Evolutionary conservation across 2,797 vertebrate genomes (phyloP).

Genomic region (Strix occidentalis): DNA sequence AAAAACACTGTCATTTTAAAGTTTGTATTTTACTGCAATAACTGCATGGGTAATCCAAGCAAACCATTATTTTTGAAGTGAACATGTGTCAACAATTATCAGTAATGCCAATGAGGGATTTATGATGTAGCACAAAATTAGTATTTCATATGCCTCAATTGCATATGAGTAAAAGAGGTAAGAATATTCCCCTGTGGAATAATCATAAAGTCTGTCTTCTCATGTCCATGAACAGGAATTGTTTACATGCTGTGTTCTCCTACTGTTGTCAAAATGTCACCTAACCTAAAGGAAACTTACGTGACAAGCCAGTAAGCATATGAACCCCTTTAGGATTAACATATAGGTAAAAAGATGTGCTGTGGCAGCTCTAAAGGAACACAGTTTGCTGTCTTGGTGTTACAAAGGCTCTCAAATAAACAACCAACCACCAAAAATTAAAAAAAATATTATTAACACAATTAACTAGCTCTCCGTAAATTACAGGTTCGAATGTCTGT

Average conservation of each 20-base stretch:
- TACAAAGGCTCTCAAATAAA: too few relatives aligned
- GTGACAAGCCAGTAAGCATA: neutral
- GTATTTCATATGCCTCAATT: neutral
- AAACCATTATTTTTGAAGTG: neutral
- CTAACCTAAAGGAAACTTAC: neutral
- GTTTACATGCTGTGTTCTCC: neutral
- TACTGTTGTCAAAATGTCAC: neutral
- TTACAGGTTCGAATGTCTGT: too few relatives aligned
- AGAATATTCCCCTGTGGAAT: neutral
- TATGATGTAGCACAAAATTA: neutral
- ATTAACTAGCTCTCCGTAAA: too few relatives aligned
- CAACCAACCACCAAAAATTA: too few relatives aligned
- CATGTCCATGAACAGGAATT: accelerated
- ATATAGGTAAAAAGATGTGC: neutral
- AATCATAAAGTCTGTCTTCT: neutral
- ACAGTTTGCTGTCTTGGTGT: neutral
- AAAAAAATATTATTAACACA: too few relatives aligned
- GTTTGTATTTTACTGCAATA: neutral
- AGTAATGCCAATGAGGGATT: neutral
- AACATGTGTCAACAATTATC: neutral
- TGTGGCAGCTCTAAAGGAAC: neutral
- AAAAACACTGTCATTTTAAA: neutral
- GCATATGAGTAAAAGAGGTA: neutral
- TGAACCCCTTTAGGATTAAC: neutral
- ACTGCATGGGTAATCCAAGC: neutral